Evolutionary conservation across 2,113 vertebrate species (phyloP).

Genomic region (Pelusios castaneus): DNA sequence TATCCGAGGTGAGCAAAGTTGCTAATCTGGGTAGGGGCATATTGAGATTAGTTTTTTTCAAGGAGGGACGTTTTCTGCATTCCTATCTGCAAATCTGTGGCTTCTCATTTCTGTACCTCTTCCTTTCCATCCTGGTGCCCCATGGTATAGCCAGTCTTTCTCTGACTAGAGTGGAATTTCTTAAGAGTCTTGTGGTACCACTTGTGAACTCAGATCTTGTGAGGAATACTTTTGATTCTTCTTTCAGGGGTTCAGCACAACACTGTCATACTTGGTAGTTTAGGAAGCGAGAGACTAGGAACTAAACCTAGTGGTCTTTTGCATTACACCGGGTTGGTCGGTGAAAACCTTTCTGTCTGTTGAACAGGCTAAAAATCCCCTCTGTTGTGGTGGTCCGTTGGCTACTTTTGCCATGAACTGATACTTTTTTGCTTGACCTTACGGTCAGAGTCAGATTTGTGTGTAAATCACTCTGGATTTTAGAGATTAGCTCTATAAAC

Average conservation of each 20-base stretch:
- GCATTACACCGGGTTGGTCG: not conserved
- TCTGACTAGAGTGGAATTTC: not conserved
- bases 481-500: not conserved
- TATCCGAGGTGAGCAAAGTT: not conserved
- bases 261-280: not conserved
- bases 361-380: not conserved
- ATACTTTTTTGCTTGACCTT: not conserved
- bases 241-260: not conserved
- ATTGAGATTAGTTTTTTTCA: not conserved
- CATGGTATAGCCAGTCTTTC: not conserved
- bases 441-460: not conserved
- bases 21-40: fast-evolving
- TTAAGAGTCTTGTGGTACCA: not conserved
- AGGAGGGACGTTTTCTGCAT: not conserved
- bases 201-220: not conserved
- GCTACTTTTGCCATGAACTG: not conserved
- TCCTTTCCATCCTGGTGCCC: not conserved
- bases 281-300: not conserved
- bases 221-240: not conserved
- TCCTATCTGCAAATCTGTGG: not conserved
- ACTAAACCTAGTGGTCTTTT: not conserved
- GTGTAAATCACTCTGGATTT: not conserved
- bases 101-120: fast-evolving
- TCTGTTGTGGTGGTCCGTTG: not conserved
- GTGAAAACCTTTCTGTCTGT: not conserved